These are phyloP conservation scores for Thereva nobilitata DNA, from an alignment of 2,888 invertebrate genomes.

Conservation along the genomic window DNA sequence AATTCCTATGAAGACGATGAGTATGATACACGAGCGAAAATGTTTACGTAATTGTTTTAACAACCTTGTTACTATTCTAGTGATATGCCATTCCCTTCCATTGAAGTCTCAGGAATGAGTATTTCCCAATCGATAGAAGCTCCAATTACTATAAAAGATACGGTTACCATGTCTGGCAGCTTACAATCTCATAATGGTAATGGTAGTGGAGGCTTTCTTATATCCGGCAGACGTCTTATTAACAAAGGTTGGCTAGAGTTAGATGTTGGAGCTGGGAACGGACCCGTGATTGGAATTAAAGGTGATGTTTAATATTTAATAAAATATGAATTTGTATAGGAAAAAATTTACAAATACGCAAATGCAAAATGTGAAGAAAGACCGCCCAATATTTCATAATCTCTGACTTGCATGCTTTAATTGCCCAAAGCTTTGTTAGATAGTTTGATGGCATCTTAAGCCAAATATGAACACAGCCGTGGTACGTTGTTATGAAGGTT, in stretches of 20 bases:
- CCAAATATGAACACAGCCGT: too few species aligned
- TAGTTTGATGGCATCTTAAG: too few species aligned
- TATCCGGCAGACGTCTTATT: constrained; percentile 75
- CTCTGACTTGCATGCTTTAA: too few species aligned
- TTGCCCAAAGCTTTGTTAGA: too few species aligned
- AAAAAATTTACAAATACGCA: too few species aligned
- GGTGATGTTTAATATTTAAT: constrained; percentile 49
- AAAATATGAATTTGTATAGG: too few species aligned
- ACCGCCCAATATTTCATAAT: too few species aligned
- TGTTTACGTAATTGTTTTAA: constrained; percentile 47
- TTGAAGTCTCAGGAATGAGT: constrained; percentile 92
- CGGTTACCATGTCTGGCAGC: constrained; percentile 80
- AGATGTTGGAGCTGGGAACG: constrained; percentile 84
- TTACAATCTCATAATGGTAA: constrained; percentile 87
- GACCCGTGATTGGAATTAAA: constrained; percentile 76
- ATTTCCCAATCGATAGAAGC: constrained; percentile 93
- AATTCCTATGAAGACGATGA: constrained; percentile 75
- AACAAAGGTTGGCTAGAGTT: constrained; percentile 88
- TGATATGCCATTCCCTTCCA: constrained; percentile 64
- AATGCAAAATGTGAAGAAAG: too few species aligned
- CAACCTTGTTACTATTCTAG: constrained; percentile 53
- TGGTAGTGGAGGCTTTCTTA: constrained; percentile 70
- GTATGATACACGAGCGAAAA: constrained; percentile 41
- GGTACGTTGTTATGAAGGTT: too few species aligned
- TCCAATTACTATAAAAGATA: constrained; percentile 84